Evolutionary conservation across 2,797 vertebrate species (phyloP).

Genomic region (Limnodromus scolopaceus): DNA sequence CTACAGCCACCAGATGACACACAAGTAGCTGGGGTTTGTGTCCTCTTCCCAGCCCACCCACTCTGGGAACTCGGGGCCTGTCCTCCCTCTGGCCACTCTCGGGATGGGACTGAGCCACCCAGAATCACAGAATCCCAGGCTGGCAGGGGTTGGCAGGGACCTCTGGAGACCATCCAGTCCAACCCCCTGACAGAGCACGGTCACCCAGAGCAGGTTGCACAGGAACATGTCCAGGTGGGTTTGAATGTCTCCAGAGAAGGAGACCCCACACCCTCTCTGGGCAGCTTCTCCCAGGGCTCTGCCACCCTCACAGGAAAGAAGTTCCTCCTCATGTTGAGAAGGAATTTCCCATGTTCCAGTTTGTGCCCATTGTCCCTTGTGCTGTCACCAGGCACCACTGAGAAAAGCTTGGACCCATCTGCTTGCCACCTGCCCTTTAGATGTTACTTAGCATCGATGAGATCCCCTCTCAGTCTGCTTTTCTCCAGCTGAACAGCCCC

Average conservation of each 20-base stretch:
- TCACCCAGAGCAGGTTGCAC: neutral
- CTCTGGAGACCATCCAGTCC: neutral
- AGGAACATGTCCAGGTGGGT: neutral
- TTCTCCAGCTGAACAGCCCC: neutral
- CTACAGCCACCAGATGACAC: too few species aligned
- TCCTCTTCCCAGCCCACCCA: neutral
- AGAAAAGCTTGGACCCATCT: neutral
- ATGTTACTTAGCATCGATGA: neutral
- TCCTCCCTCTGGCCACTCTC: rapidly evolving
- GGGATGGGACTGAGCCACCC: neutral
- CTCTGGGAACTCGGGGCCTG: neutral
- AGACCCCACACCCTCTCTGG: neutral
- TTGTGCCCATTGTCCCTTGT: neutral
- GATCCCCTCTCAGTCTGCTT: neutral
- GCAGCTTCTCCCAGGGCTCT: neutral
- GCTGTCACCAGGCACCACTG: neutral
- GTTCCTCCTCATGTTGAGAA: neutral
- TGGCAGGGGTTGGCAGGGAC: neutral
- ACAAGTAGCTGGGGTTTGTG: rapidly evolving
- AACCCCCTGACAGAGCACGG: neutral
- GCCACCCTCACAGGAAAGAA: neutral
- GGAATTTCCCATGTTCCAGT: neutral
- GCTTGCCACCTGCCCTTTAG: neutral
- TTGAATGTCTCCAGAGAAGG: neutral
- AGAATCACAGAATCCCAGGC: neutral